These are phyloP conservation scores for Cantharis flavilabris DNA, from an alignment of 2,888 invertebrate species.

Conservation along the genomic window DNA sequence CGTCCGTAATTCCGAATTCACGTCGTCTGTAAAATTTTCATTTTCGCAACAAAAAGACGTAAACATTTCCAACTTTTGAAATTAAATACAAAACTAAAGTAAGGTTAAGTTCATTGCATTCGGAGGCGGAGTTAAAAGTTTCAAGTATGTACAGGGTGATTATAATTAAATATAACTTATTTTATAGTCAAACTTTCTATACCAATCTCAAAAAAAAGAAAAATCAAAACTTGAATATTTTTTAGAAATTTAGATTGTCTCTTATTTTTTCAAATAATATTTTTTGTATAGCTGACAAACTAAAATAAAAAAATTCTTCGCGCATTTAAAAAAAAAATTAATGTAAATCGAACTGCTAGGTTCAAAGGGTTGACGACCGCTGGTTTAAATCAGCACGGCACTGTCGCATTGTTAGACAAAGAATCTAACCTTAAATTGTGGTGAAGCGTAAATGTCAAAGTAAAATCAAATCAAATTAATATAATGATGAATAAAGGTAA, in stretches of 20 bases:
- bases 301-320: no score
- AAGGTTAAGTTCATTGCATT: neutral
- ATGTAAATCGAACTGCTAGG: no score
- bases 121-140: neutral
- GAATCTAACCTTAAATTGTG: neutral
- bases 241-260: no score
- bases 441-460: neutral
- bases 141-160: neutral
- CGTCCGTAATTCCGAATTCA: neutral
- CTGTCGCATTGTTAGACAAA: conserved; percentile 4
- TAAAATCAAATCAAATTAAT: neutral
- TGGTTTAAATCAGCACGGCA: neutral
- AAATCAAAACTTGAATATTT: no score
- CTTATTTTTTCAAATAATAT: no score
- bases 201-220: no score
- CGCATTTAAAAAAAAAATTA: no score
- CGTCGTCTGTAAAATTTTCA: neutral
- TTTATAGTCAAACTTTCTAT: no score
- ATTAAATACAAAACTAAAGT: neutral
- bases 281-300: no score
- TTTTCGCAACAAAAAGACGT: neutral
- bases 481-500: conserved; percentile 45
- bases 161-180: neutral
- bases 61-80: neutral
- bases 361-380: no score